Evolutionary conservation across 2,113 vertebrate genomes (phyloP).

Genomic region (Ceuthmochares aereus): DNA sequence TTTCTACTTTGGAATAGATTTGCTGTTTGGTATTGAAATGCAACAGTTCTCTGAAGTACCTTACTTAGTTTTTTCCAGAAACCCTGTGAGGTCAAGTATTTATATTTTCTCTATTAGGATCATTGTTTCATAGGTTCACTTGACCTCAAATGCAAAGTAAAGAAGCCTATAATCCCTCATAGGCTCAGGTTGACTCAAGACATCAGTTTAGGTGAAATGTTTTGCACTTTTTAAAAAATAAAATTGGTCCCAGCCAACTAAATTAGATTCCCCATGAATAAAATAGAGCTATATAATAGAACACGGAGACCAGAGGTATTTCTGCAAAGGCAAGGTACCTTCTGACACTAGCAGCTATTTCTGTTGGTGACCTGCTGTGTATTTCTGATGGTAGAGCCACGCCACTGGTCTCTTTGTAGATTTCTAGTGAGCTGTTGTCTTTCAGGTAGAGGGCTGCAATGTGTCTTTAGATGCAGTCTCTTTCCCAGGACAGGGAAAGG

Average conservation of each 20-base stretch:
- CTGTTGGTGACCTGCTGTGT: background rate
- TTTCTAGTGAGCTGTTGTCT: background rate
- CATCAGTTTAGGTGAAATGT: background rate
- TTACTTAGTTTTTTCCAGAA: background rate
- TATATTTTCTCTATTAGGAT: background rate
- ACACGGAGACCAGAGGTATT: background rate
- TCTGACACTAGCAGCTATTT: background rate
- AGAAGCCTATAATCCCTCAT: background rate
- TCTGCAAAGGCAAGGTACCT: background rate
- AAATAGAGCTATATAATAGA: background rate
- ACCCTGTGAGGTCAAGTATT: background rate
- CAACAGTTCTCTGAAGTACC: background rate
- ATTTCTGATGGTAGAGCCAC: background rate
- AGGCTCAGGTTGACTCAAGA: background rate
- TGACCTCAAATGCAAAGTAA: background rate
- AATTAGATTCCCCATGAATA: background rate
- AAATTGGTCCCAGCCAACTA: background rate
- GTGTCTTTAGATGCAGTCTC: background rate
- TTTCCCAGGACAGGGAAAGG: background rate
- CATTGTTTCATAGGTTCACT: background rate
- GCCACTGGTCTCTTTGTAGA: background rate
- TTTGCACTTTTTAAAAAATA: background rate
- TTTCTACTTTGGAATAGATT: background rate
- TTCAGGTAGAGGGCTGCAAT: background rate
- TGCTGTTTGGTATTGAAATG: fast-evolving